phyloP scores from a whole-genome alignment of 2,113 vertebrate species.

The Chamaetylas fuelleborni region DNA sequence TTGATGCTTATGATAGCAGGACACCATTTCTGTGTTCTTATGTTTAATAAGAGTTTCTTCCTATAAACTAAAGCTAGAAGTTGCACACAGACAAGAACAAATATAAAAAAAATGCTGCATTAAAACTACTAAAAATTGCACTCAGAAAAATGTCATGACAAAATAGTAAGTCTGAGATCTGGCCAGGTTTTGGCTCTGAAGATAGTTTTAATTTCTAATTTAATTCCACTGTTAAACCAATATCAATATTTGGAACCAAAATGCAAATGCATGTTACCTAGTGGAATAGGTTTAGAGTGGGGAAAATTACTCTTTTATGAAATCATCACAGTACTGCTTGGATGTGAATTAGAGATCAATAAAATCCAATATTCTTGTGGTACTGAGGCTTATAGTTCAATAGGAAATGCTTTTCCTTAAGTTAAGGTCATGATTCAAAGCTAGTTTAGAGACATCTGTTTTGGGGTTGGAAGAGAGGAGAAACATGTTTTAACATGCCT shows the following conservation, averaged over 20 bases:
- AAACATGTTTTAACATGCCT: neutral
- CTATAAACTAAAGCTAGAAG: neutral
- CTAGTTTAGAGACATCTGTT: neutral
- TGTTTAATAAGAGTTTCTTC: neutral
- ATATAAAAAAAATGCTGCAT: neutral
- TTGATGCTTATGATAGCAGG: neutral
- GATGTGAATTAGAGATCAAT: neutral
- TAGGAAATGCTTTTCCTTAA: neutral
- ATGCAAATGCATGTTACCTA: neutral
- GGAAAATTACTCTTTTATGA: neutral
- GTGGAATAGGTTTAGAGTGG: neutral
- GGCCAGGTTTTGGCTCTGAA: neutral
- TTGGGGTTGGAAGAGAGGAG: fast-evolving
- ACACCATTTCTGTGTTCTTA: neutral
- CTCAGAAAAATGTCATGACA: neutral
- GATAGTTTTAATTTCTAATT: neutral
- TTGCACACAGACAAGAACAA: neutral
- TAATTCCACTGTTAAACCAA: neutral
- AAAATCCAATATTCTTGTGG: neutral
- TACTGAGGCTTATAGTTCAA: neutral
- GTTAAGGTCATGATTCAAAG: neutral
- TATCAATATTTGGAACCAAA: neutral
- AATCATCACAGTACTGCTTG: neutral
- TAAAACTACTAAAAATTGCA: neutral
- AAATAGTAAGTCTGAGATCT: neutral